Percentiles rank a stretch among this genome's conserved stretches.
These are phyloP conservation scores for Azorinus chamasolen DNA, from an alignment of 2,888 invertebrate species.

Conservation along the genomic window DNA sequence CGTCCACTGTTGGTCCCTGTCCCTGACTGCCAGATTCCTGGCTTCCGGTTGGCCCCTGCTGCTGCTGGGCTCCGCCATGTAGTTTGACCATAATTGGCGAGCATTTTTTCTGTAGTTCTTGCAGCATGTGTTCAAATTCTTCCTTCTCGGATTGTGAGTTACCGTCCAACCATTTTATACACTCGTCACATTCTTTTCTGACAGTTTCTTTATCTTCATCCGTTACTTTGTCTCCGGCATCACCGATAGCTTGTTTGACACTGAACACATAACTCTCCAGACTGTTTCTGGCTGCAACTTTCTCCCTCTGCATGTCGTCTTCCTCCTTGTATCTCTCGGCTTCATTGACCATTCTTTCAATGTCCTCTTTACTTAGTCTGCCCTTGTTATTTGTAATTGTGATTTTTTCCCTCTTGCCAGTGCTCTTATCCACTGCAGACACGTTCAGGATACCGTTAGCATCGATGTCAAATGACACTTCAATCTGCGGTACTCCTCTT, in stretches of 20 bases:
- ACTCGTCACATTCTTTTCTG: slow-evolving; percentile 87
- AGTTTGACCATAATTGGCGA: slow-evolving; percentile 81
- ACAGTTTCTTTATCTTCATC: slow-evolving; percentile 91
- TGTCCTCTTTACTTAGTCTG: slow-evolving; percentile 93
- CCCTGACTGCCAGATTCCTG: slow-evolving; percentile 57
- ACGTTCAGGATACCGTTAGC: slow-evolving; percentile 92
- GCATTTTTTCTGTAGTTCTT: slow-evolving; percentile 92
- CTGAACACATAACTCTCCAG: slow-evolving; percentile 79
- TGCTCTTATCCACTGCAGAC: slow-evolving; percentile 90
- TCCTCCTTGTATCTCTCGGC: slow-evolving; percentile 83
- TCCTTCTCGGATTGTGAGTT: slow-evolving; percentile 92
- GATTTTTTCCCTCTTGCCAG: slow-evolving; percentile 93
- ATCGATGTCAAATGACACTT: slow-evolving; percentile 94
- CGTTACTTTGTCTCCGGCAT: slow-evolving; percentile 87
- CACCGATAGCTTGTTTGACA: slow-evolving; percentile 89
- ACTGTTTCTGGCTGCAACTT: slow-evolving; percentile 76
- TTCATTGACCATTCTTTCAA: slow-evolving; percentile 90
- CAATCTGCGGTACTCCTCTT: slow-evolving; percentile 82
- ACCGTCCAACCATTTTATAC: slow-evolving; percentile 93
- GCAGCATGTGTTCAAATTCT: slow-evolving; percentile 92
- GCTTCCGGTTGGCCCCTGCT: not conserved
- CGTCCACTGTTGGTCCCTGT: slow-evolving; percentile 88
- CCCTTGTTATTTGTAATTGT: slow-evolving; percentile 96
- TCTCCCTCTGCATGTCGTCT: slow-evolving; percentile 81
- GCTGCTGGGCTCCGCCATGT: slow-evolving; percentile 15